Evolutionary conservation across 2,888 invertebrate species (phyloP).

Genomic region (Catotricha subobsoleta): DNA sequence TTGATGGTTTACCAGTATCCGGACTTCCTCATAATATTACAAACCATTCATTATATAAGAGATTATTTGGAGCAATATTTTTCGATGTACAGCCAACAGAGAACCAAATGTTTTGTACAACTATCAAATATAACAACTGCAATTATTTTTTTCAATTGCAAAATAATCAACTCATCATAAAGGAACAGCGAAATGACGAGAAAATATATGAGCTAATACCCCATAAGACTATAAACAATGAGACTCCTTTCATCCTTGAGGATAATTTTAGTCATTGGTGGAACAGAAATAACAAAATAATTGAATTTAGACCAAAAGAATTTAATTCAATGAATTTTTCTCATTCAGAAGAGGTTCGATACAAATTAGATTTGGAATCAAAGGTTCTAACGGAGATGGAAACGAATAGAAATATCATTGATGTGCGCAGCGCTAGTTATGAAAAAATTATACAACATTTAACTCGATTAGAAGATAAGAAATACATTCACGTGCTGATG

Average conservation of each 20-base stretch:
- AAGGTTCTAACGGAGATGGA: neutral
- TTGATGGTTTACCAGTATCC: neutral
- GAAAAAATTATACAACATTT: neutral
- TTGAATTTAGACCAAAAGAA: neutral
- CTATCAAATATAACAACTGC: slow-evolving; percentile 1
- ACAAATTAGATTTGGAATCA: neutral
- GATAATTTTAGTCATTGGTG: slow-evolving; percentile 1
- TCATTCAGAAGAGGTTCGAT: neutral
- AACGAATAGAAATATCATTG: neutral
- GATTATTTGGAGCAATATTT: neutral
- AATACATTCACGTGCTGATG: neutral
- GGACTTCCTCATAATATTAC: neutral
- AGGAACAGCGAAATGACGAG: neutral
- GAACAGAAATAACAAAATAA: neutral
- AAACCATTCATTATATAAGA: neutral
- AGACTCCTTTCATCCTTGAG: neutral
- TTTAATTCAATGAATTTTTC: neutral
- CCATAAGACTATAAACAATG: neutral
- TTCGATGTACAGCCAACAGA: slow-evolving; percentile 2
- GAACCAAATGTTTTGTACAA: neutral
- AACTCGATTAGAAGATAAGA: neutral
- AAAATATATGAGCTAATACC: neutral
- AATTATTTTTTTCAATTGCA: neutral
- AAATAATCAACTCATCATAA: neutral
- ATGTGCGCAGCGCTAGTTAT: slow-evolving; percentile 3